Evolutionary conservation across 2,113 vertebrate genomes (phyloP).

Genomic region (Takifugu flavidus): DNA sequence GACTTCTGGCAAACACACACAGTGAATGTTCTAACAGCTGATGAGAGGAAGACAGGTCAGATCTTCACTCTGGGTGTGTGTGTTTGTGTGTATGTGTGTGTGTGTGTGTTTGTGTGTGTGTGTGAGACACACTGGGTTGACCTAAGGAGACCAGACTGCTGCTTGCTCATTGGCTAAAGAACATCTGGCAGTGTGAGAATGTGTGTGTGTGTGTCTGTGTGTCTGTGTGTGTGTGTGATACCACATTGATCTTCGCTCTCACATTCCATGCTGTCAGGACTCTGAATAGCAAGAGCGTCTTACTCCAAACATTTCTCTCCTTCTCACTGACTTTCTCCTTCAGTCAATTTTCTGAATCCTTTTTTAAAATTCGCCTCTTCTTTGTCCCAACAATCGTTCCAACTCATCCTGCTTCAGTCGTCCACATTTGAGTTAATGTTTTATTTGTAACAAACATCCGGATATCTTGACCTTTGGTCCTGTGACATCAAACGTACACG

Average conservation of each 20-base stretch:
- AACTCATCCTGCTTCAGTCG: too few species aligned
- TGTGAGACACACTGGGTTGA: constrained; percentile 46
- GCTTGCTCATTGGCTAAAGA: constrained; percentile 60
- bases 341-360: constrained; percentile 15
- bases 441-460: too few species aligned
- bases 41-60: constrained; percentile 20
- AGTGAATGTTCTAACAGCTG: constrained; percentile 6
- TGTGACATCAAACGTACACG: too few species aligned
- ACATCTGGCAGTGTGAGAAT: constrained; percentile 63
- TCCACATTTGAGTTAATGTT: too few species aligned
- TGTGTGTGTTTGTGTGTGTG: constrained; percentile 6
- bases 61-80: constrained; percentile 3
- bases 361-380: neutral
- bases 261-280: constrained; percentile 70
- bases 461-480: too few species aligned
- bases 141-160: constrained; percentile 55
- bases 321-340: neutral
- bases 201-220: constrained; percentile 37
- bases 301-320: constrained; percentile 55
- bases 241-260: constrained; percentile 66
- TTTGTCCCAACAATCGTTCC: neutral
- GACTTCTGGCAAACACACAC: constrained; percentile 15
- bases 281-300: constrained; percentile 57
- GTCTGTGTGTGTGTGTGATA: constrained; percentile 42
- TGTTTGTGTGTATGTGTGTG: neutral